These are phyloP conservation scores for Proisotoma minuta DNA, from an alignment of 2,888 invertebrate genomes.

Conservation along the genomic window DNA sequence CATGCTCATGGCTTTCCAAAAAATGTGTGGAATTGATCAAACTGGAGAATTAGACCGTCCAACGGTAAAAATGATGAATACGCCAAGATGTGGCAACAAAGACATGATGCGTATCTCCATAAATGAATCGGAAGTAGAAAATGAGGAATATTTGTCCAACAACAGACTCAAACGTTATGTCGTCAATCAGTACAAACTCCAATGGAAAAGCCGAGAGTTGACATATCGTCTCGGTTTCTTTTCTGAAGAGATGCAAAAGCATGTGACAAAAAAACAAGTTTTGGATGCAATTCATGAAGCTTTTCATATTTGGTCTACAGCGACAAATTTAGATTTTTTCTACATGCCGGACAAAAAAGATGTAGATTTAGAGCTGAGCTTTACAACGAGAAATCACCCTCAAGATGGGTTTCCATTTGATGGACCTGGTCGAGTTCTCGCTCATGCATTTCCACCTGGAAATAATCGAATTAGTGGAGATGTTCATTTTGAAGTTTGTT, in stretches of 20 bases:
- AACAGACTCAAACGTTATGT: slow-evolving; percentile 28
- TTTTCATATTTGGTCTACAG: slow-evolving; percentile 35
- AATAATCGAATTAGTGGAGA: slow-evolving; percentile 48
- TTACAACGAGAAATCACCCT: slow-evolving; percentile 48
- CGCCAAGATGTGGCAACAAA: slow-evolving; percentile 41
- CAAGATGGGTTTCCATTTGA: slow-evolving; percentile 51
- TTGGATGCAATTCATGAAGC: slow-evolving; percentile 29
- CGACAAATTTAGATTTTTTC: slow-evolving; percentile 35
- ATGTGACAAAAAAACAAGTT: slow-evolving; percentile 22
- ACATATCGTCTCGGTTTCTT: slow-evolving; percentile 35
- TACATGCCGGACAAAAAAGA: slow-evolving; percentile 18
- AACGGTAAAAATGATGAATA: slow-evolving; percentile 45
- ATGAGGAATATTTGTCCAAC: not conserved
- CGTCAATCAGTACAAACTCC: slow-evolving; percentile 8
- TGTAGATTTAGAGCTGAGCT: slow-evolving; percentile 50
- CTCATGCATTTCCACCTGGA: slow-evolving; percentile 51
- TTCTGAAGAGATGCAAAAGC: slow-evolving; percentile 22
- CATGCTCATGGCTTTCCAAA: slow-evolving; percentile 37
- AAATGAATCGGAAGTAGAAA: not conserved
- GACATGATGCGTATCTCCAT: slow-evolving; percentile 26
- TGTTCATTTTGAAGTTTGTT: slow-evolving; percentile 55
- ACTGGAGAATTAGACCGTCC: slow-evolving; percentile 38
- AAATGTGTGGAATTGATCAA: slow-evolving; percentile 36
- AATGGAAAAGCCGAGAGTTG: slow-evolving; percentile 34
- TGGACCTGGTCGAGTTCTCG: slow-evolving; percentile 50